Evolutionary conservation across 1,140 invertebrate species (phyloP), one percentile per base, ranked within the genome.

Genomic region (Drosophila seguyi): DNA sequence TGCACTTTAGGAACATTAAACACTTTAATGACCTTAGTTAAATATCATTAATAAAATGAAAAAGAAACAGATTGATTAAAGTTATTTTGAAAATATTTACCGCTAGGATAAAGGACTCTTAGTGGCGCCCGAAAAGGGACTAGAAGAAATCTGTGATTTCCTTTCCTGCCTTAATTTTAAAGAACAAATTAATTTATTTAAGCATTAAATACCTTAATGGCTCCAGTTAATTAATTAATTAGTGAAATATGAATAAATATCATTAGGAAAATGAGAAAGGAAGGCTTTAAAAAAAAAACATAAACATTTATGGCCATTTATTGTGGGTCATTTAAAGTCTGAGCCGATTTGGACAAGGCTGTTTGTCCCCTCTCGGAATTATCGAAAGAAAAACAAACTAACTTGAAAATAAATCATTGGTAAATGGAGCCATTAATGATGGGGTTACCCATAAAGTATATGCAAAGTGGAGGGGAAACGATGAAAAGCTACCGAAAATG

Each of bases 401-500:
- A 20, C n/a, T 29, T 13, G 20, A 22, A 44, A 44, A 65, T 61
- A 65, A 65, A 53, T 53, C 27, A 47, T 20, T 11, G 14, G 38
- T 67, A 69, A 69, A 69, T 69, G 38, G 47, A 69, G 66, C 47
- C 66, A 69, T 69, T 66, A 69, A 27, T 45, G 38, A n/a, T 38
- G 42, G 20, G 20, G 59, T 50, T 22, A 48, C 11, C 65, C 41
- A 68, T 65, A 41, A 39, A 27, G n/a, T 48, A 27, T 44, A 65
- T 66, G 66, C 66, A 50, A 69, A 69, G 52, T 8, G 45, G n/a
- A n/a, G 44, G 38, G 66, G 61, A 69, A 48, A 48, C 45, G 66
- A 38, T 69, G 66, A 66, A 66, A 69, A 53, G 66, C 66, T 53
- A 69, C 66, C 66, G 66, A 68, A 50, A 62, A 29, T 67, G 65